A percentile compares a stretch with the other conserved stretches of the same genome.
Conservation (phyloP, 2,113 vertebrate genomes). For the Alosa alosa region DNA sequence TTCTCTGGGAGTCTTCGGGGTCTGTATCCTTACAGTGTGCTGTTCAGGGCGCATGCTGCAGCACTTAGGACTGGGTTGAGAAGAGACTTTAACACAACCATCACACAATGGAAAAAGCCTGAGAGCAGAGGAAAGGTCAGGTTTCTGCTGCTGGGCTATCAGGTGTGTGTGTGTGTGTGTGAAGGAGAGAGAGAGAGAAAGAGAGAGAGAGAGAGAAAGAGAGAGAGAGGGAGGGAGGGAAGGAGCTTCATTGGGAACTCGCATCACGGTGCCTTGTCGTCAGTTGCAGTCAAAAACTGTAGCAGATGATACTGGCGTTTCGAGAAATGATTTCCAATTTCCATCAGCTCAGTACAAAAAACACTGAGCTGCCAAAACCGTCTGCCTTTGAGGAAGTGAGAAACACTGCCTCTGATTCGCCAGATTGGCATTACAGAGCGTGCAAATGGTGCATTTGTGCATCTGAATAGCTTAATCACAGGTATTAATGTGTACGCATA, state of each 20-base stretch:
- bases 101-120: not conserved
- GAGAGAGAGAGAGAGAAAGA: not conserved
- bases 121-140: not conserved
- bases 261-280: conserved; percentile 45
- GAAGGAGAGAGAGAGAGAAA: not conserved
- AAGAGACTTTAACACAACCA: not conserved
- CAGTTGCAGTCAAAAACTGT: conserved; percentile 49
- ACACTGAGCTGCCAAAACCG: conserved; percentile 56
- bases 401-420: conserved; percentile 52
- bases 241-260: conserved; percentile 46
- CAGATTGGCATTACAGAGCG: conserved; percentile 34
- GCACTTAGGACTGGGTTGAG: not conserved
- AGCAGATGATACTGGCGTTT: conserved; percentile 53
- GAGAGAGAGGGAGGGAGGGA: not conserved
- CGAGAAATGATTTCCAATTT: conserved; percentile 65
- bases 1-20: not conserved
- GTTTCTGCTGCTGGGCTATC: not conserved
- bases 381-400: conserved; percentile 50
- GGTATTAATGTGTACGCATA: conserved; percentile 58
- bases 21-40: not conserved
- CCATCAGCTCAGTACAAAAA: conserved; percentile 59
- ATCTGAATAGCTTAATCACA: conserved; percentile 57
- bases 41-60: not conserved
- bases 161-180: not conserved
- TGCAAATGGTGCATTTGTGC: conserved; percentile 51